These are phyloP conservation scores for Macrosoma leucophasiata DNA, from an alignment of 2,888 invertebrate genomes.

Conservation along the genomic window DNA sequence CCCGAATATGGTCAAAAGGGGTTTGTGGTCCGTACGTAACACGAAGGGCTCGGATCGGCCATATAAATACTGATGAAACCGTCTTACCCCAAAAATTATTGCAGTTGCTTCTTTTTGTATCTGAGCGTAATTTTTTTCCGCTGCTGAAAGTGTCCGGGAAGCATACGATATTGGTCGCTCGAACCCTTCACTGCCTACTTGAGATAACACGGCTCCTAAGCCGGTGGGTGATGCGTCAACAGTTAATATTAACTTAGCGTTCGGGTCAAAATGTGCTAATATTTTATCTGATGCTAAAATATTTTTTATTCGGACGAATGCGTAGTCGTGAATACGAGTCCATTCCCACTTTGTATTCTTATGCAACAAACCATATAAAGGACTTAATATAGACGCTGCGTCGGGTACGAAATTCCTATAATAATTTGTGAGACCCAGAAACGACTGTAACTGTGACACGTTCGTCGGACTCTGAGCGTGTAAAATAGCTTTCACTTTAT, in stretches of 20 bases:
- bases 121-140: conserved; percentile 11
- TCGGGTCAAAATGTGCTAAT: neutral
- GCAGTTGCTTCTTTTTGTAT: conserved; percentile 17
- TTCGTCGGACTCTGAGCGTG: conserved; percentile 2
- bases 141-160: conserved; percentile 8
- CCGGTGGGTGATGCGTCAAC: conserved; percentile 1
- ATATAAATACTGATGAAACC: conserved; percentile 18
- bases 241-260: neutral
- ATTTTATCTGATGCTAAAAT: neutral
- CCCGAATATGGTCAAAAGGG: conserved; percentile 5
- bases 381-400: conserved; percentile 6
- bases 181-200: neutral
- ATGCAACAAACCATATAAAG: conserved; percentile 4
- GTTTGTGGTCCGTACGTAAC: conserved; percentile 11
- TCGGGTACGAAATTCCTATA: conserved; percentile 11
- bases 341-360: conserved; percentile 10
- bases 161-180: conserved; percentile 12
- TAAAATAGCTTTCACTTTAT: no score
- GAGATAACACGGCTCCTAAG: conserved; percentile 1
- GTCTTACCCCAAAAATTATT: conserved; percentile 16
- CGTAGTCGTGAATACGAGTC: conserved; percentile 1
- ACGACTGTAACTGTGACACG: conserved; percentile 7
- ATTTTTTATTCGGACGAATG: neutral
- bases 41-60: conserved; percentile 6
- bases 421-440: conserved; percentile 8